These are phyloP conservation scores for Danionella cerebrum DNA, from an alignment of 2,113 vertebrate genomes.

Conservation along the genomic window DNA sequence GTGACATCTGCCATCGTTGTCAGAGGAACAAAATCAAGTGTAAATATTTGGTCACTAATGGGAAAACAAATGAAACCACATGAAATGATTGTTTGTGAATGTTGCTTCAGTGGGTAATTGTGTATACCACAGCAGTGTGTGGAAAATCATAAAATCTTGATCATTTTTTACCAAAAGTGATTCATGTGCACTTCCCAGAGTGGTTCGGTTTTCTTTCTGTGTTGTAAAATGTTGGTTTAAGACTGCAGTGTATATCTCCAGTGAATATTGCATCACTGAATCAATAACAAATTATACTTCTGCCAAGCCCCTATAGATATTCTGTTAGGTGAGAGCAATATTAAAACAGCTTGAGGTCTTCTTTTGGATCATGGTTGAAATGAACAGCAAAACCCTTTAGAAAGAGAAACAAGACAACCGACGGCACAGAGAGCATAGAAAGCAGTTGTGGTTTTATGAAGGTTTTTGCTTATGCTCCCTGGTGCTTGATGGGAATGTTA, in stretches of 20 bases:
- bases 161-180: no score
- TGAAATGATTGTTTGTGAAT: no score
- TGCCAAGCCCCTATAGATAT: constrained; percentile 22
- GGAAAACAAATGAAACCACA: constrained; percentile 19
- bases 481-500: neutral
- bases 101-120: no score
- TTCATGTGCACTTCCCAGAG: no score
- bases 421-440: constrained; percentile 30
- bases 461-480: neutral
- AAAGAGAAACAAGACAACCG: constrained; percentile 34
- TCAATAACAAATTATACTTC: constrained; percentile 44
- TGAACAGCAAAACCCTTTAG: constrained; percentile 41
- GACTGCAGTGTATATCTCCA: neutral
- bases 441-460: no score
- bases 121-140: no score
- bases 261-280: constrained; percentile 25
- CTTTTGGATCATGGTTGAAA: constrained; percentile 26
- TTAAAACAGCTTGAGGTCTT: constrained; percentile 29
- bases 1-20: neutral
- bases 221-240: constrained; percentile 16
- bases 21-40: neutral
- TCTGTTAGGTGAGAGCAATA: constrained; percentile 13
- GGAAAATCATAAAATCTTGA: no score
- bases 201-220: no score
- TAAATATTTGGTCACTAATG: constrained; percentile 19